These are phyloP conservation scores for Spea multiplicata DNA, from an alignment of 2,113 vertebrate genomes.

Conservation along the genomic window DNA sequence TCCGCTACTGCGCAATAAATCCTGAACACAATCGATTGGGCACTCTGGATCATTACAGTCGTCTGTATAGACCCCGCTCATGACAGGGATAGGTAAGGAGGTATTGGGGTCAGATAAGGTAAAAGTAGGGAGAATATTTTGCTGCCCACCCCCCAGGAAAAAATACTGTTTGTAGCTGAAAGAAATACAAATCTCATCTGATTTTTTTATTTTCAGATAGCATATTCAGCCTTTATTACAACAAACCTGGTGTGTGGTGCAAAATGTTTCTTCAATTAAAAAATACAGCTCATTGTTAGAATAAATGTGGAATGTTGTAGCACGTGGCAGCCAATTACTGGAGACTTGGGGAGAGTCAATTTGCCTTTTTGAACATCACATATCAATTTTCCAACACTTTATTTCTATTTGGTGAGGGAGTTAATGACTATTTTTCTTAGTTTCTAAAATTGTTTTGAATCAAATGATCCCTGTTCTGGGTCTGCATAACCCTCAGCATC, in stretches of 20 bases:
- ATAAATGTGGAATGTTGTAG: not conserved
- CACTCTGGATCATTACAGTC: too few relatives aligned
- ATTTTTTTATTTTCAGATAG: not conserved
- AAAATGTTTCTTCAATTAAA: not conserved
- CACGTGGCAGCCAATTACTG: constrained; percentile 3
- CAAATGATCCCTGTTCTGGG: not conserved
- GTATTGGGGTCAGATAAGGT: too few relatives aligned
- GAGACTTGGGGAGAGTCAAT: not conserved
- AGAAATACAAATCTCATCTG: not conserved
- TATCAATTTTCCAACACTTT: not conserved
- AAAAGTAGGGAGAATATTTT: too few relatives aligned
- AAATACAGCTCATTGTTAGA: not conserved
- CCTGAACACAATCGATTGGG: too few relatives aligned
- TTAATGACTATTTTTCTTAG: not conserved
- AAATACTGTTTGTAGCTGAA: too few relatives aligned
- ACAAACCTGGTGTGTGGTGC: not conserved
- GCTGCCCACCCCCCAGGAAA: too few relatives aligned
- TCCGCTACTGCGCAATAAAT: too few relatives aligned
- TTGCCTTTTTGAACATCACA: not conserved
- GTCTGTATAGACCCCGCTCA: too few relatives aligned
- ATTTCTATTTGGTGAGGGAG: not conserved
- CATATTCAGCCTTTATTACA: not conserved
- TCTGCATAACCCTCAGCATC: constrained; percentile 1
- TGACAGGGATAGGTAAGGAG: too few relatives aligned
- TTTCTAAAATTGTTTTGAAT: not conserved